Evolutionary conservation across 1,140 invertebrate genomes (phyloP).

Genomic region (Rhagoletis pomonella): DNA sequence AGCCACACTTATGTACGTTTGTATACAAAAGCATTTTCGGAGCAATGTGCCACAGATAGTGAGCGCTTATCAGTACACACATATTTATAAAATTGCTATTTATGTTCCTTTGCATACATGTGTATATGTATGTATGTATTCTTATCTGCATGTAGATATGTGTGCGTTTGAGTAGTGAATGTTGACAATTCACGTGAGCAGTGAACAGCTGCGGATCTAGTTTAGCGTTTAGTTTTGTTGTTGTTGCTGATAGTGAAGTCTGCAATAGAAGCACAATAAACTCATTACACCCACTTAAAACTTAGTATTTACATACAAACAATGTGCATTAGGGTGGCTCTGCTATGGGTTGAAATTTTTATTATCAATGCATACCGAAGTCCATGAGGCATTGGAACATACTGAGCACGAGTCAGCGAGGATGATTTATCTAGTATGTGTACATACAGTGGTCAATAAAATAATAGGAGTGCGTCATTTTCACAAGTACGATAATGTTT

Average conservation of each 20-base stretch:
- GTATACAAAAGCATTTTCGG: not conserved
- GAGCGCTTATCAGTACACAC: not conserved
- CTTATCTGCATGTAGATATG: not conserved
- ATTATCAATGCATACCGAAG: too few relatives aligned
- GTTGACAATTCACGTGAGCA: constrained; percentile 25
- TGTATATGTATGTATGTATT: not conserved
- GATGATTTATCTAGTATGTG: too few relatives aligned
- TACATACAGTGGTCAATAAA: too few relatives aligned
- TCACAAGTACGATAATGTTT: too few relatives aligned
- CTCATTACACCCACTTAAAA: not conserved
- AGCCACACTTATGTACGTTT: not conserved
- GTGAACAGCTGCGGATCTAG: not conserved
- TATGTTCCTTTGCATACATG: not conserved
- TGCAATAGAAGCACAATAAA: not conserved
- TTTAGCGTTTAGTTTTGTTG: not conserved
- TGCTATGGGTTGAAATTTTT: too few relatives aligned
- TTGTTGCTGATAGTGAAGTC: not conserved
- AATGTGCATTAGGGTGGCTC: not conserved
- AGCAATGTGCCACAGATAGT: not conserved
- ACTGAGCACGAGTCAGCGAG: too few relatives aligned
- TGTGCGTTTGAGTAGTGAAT: not conserved
- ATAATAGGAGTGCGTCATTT: too few relatives aligned
- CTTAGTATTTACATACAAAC: not conserved
- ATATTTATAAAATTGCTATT: not conserved
- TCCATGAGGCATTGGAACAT: too few relatives aligned